Conservation (phyloP, 1,140 invertebrate genomes). For the Bombus balteatus region DNA sequence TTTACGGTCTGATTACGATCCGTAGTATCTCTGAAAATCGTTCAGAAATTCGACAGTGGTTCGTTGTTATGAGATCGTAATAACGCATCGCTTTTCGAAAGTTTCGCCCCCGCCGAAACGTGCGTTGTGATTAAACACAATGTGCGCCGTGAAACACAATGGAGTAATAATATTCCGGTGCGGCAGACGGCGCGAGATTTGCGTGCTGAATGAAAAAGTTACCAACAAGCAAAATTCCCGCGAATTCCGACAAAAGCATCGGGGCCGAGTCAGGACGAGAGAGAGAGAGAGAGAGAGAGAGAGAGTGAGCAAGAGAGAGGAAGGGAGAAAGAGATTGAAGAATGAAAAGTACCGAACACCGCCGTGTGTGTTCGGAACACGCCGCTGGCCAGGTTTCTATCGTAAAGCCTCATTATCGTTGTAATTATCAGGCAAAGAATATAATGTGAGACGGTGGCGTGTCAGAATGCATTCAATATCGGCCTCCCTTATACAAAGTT, state of each 20-base stretch:
- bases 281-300: conserved; percentile 21
- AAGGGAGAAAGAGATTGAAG: conserved; percentile 43
- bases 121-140: conserved; percentile 44
- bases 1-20: not conserved
- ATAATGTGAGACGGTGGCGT: conserved; percentile 76
- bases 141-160: conserved; percentile 39
- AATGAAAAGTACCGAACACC: conserved; percentile 60
- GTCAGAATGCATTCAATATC: conserved; percentile 76
- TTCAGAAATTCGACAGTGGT: conserved; percentile 27
- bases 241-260: conserved; percentile 62
- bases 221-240: conserved; percentile 59
- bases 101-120: conserved; percentile 20
- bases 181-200: conserved; percentile 53
- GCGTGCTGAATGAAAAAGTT: conserved; percentile 64
- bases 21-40: conserved; percentile 12
- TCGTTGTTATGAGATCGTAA: conserved; percentile 38
- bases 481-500: conserved; percentile 65
- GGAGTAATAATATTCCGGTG: conserved; percentile 57
- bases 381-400: conserved; percentile 70
- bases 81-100: conserved; percentile 40
- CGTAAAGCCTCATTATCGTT: conserved; percentile 77
- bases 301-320: conserved; percentile 16
- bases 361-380: conserved; percentile 43
- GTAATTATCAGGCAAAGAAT: conserved; percentile 77
- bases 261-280: conserved; percentile 13